phyloP scores from a whole-genome alignment of 1,140 invertebrate genomes.

The Panulirus ornatus region DNA sequence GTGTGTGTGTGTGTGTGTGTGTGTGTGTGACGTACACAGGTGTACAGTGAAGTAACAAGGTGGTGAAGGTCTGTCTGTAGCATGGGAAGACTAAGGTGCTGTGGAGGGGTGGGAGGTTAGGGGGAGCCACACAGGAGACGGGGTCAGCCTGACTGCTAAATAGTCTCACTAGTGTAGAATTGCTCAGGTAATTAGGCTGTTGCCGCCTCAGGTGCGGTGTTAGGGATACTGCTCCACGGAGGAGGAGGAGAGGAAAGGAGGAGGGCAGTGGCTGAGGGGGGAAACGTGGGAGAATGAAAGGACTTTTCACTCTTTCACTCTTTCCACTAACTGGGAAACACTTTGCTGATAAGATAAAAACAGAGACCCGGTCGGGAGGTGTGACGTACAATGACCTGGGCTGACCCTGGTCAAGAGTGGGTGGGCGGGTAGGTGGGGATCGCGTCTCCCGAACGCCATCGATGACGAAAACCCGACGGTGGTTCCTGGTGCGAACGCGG shows the following conservation, averaged over 20 bases:
- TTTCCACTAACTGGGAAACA: no score
- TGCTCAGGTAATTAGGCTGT: slow-evolving; percentile 1
- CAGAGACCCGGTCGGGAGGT: no score
- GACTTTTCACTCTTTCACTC: no score
- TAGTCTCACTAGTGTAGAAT: background rate
- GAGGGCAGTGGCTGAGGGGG: background rate
- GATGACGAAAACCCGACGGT: no score
- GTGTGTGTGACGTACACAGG: background rate
- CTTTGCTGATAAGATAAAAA: no score
- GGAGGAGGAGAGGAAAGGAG: background rate
- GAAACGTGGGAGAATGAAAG: background rate
- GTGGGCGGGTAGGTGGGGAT: no score
- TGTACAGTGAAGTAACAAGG: background rate
- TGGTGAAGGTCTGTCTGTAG: background rate
- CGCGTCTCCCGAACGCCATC: no score
- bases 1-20: background rate
- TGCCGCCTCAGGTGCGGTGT: background rate
- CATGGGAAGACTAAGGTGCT: background rate
- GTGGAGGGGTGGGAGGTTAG: background rate
- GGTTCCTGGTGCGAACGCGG: no score
- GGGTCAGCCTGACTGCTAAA: background rate
- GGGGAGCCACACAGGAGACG: no score
- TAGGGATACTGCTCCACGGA: background rate
- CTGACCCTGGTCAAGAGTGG: background rate
- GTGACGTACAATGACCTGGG: no score